Base-by-base conservation (phyloP, 2,888 invertebrate species). In the Labia minor region DNA sequence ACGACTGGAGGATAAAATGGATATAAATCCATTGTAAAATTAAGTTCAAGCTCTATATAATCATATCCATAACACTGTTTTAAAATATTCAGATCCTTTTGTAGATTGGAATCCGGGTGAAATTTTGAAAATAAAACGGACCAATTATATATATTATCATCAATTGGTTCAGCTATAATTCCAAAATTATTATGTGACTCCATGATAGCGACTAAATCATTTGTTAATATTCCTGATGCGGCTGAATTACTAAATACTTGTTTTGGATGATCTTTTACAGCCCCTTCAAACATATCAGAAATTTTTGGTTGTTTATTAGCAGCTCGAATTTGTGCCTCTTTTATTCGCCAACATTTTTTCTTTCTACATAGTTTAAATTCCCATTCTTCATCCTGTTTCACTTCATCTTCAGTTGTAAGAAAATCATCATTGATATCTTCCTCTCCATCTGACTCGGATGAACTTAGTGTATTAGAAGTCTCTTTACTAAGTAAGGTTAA, bases 1-100 rank as follows among this genome's bases (percentile, higher is more conserved):
- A 77, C 73, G 1, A 75, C 68, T 1, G 77, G 77, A 61, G 77
- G 77, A 70, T 76, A 77, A 70, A 76, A 77, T n/a, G 77, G 77
- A 69, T 76, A 77, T 19, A 77, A 70, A 71, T 77, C 76, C 70
- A 77, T 76, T 19, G 75, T 73, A 71, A 77, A 77, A 62, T 74
- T 75, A 71, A 77, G 72, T 67, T 77, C 74, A 49, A 77, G 71
- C 69, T 77, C 75, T 62, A 77, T 75, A 68, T 74, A 74, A 65
- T 74, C 72, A 70, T 76, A 77, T 2, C 75, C 75, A 72, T 73
- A 75, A 37, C 70, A 69, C 66, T 69, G 64, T 21, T 75, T 69
- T 4, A 76, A 69, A 26, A 72, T 70, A 21, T 63, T 26, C 11
- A 77, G 69, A 67, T 77, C 77, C 18, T 71, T 67, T 1, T 72